Evolutionary conservation across 2,888 invertebrate genomes (phyloP).

Genomic region (Mimas tiliae): DNA sequence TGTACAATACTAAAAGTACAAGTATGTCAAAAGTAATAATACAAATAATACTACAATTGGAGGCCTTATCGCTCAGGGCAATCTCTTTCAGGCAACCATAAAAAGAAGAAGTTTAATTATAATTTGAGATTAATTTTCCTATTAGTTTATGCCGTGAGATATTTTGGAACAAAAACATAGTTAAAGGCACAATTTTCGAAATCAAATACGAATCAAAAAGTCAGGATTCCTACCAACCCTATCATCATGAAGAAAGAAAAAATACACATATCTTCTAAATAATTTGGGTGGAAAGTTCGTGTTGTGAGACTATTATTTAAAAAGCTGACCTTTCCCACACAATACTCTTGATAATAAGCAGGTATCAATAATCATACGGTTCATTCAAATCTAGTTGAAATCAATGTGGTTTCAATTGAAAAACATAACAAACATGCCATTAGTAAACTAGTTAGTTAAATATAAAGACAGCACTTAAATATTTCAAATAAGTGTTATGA

Average conservation of each 20-base stretch:
- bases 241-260: background rate
- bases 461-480: background rate
- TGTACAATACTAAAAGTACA: too few species aligned
- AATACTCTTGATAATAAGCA: slow-evolving; percentile 22
- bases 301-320: slow-evolving; percentile 9
- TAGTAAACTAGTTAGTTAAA: background rate
- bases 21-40: too few species aligned
- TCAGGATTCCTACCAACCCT: background rate
- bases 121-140: background rate
- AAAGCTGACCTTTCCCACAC: slow-evolving; percentile 25
- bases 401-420: slow-evolving; percentile 13
- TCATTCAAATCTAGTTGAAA: slow-evolving; percentile 8
- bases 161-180: background rate
- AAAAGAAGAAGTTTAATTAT: background rate
- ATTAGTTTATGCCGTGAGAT: background rate
- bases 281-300: slow-evolving; percentile 10
- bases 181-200: background rate
- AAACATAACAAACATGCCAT: background rate
- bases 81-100: too few species aligned
- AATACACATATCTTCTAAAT: background rate
- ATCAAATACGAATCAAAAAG: background rate
- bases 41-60: too few species aligned
- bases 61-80: too few species aligned
- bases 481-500: background rate
- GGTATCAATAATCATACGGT: slow-evolving; percentile 10